These are phyloP conservation scores for Drosophila leontia DNA, from an alignment of 1,140 invertebrate genomes.

Conservation along the genomic window DNA sequence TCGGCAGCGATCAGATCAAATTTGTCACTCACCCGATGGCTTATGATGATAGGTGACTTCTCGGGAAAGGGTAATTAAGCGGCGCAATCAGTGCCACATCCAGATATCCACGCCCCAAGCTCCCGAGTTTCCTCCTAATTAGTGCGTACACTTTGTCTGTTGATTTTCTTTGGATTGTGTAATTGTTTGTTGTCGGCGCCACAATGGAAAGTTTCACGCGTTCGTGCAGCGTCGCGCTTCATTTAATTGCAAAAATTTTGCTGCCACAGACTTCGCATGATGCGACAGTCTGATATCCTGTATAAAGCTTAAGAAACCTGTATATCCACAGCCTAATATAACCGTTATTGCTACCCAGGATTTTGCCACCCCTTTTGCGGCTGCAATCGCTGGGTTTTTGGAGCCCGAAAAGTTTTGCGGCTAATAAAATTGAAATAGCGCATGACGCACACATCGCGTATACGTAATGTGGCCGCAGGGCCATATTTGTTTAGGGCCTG, in stretches of 20 bases:
- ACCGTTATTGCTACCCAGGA: not conserved
- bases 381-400: not conserved
- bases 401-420: slow-evolving; percentile 58
- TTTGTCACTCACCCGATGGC: slow-evolving; percentile 34
- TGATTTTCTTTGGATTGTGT: slow-evolving; percentile 16
- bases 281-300: slow-evolving; percentile 6
- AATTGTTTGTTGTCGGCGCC: slow-evolving; percentile 37
- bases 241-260: slow-evolving; percentile 62
- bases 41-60: not conserved
- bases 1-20: slow-evolving; percentile 30
- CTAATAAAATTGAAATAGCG: slow-evolving; percentile 64
- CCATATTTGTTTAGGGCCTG: slow-evolving; percentile 55
- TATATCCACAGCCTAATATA: not conserved
- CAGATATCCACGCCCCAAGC: slow-evolving; percentile 6
- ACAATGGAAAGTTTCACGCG: slow-evolving; percentile 55
- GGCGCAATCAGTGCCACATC: slow-evolving; percentile 50
- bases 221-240: slow-evolving; percentile 35
- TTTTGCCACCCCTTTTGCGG: slow-evolving; percentile 3
- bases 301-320: no score
- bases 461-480: slow-evolving; percentile 62
- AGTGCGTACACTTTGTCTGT: slow-evolving; percentile 32
- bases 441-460: slow-evolving; percentile 31
- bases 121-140: slow-evolving; percentile 57
- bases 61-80: slow-evolving; percentile 51
- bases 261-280: not conserved